phyloP scores from a whole-genome alignment of 1,140 invertebrate species.

The Lasioglossum albipes region DNA sequence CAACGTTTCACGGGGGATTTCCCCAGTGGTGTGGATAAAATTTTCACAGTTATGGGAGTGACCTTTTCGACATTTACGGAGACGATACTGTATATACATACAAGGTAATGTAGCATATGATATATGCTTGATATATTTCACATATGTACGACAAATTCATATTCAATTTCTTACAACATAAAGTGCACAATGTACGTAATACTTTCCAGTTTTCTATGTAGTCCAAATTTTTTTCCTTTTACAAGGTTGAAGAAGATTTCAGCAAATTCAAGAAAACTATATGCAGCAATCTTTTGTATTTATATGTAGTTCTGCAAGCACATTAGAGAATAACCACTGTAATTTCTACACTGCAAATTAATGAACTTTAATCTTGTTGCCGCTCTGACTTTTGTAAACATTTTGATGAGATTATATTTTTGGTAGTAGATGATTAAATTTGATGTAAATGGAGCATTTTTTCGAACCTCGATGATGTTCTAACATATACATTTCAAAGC shows the following conservation, averaged over 20 bases:
- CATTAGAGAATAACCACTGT: neutral
- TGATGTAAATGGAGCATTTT: neutral
- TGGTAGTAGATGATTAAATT: neutral
- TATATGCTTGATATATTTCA: neutral
- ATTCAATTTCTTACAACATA: neutral
- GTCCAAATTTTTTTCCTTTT: neutral
- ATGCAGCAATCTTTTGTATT: neutral
- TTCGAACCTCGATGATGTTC: neutral
- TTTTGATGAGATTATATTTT: neutral
- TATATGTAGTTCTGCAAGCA: neutral
- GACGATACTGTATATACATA: neutral
- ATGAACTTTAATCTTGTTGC: neutral
- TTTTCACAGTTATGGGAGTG: no score
- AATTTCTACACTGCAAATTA: neutral
- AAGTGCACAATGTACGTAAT: no score
- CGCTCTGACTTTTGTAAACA: neutral
- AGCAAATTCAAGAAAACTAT: neutral
- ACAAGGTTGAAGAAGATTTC: neutral
- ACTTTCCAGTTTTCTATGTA: no score
- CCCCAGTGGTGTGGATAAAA: no score
- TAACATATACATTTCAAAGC: neutral
- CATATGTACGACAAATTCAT: no score
- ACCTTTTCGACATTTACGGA: no score
- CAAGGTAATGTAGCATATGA: neutral
- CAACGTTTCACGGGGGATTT: no score